Evolutionary conservation across 2,888 invertebrate genomes (phyloP).

Genomic region (Uloborus plumipes): DNA sequence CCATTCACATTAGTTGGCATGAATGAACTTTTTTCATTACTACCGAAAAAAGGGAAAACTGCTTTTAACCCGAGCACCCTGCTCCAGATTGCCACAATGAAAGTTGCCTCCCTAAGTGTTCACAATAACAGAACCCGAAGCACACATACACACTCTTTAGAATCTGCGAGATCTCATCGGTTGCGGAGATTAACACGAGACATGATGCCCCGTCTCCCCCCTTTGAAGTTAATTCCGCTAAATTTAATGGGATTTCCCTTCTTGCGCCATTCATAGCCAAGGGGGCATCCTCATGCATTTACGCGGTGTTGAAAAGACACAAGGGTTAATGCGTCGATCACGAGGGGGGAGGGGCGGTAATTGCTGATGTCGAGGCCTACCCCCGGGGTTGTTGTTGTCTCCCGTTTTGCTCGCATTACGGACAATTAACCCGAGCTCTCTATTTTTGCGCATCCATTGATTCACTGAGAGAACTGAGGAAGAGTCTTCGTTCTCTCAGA

Average conservation of each 20-base stretch:
- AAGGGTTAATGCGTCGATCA: slow-evolving; percentile 35
- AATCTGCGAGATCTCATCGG: not conserved
- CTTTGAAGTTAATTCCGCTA: slow-evolving; percentile 53
- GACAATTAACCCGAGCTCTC: slow-evolving; percentile 53
- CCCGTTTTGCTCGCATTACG: slow-evolving; percentile 51
- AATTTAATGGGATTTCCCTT: slow-evolving; percentile 56
- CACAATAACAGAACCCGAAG: not conserved
- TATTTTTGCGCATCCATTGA: slow-evolving; percentile 17
- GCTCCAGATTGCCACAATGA: no score
- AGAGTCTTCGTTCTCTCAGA: no score
- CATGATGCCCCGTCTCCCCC: slow-evolving; percentile 1
- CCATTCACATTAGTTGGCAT: no score
- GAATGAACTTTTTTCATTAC: no score
- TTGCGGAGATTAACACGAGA: not conserved
- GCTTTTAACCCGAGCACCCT: no score
- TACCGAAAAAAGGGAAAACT: no score
- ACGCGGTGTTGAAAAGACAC: slow-evolving; percentile 26
- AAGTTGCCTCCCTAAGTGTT: not conserved
- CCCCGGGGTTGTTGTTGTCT: slow-evolving; percentile 20
- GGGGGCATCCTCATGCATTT: slow-evolving; percentile 29
- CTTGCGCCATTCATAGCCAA: not conserved
- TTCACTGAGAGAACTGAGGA: not conserved
- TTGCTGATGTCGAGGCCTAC: slow-evolving; percentile 27
- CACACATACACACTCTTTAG: not conserved
- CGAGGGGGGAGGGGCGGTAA: slow-evolving; percentile 25